Conservation (phyloP, 2,888 invertebrate species). For the Anthoptus insignis region DNA sequence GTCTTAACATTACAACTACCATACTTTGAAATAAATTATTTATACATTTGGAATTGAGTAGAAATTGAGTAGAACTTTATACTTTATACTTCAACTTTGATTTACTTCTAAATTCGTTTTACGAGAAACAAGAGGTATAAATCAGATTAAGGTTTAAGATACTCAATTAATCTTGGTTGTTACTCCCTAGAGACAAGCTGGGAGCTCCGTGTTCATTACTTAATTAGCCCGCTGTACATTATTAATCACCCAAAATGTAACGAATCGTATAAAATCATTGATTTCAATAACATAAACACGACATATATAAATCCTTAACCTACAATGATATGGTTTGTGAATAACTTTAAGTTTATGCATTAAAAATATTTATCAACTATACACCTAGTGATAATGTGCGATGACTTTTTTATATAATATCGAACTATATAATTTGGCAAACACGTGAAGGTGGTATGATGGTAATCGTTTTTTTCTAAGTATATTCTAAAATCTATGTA, state of each 20-base stretch:
- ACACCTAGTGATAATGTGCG: constrained; percentile 22
- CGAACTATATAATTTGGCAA: constrained; percentile 42
- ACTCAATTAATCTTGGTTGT: constrained; percentile 34
- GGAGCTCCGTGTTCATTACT: constrained; percentile 12
- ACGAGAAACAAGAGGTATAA: constrained; percentile 17
- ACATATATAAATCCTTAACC: constrained; percentile 57
- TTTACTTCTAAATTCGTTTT: constrained; percentile 27
- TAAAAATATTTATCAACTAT: constrained; percentile 13
- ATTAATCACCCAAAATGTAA: constrained; percentile 22
- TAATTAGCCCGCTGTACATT: constrained; percentile 25
- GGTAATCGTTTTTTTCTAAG: constrained; percentile 4
- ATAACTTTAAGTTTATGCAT: constrained; percentile 46
- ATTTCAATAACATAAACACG: constrained; percentile 42
- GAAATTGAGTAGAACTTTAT: too few relatives aligned
- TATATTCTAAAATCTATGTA: constrained; percentile 3
- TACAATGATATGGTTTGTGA: constrained; percentile 79
- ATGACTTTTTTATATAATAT: constrained; percentile 3
- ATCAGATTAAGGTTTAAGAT: constrained; percentile 29
- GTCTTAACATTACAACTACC: constrained; percentile 45
- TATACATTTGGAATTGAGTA: too few relatives aligned
- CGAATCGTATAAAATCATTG: constrained; percentile 9
- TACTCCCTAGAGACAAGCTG: constrained; percentile 19
- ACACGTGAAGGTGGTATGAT: constrained; percentile 31
- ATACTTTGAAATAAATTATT: constrained; percentile 29
- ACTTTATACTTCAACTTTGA: constrained; percentile 10